These are phyloP conservation scores for Syngnathus scovelli DNA, from an alignment of 2,113 vertebrate genomes.

Conservation along the genomic window DNA sequence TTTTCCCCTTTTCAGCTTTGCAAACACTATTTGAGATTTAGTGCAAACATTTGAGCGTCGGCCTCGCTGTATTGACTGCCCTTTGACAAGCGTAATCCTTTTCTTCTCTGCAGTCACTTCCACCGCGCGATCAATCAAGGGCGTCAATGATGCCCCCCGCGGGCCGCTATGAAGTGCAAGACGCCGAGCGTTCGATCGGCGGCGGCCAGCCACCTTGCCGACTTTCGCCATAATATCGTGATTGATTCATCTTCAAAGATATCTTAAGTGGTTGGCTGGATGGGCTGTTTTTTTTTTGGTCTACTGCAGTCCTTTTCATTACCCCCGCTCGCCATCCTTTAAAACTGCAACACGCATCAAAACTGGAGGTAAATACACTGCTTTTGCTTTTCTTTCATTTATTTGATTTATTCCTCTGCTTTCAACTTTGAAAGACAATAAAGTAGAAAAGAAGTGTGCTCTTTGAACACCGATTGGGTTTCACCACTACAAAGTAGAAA, in stretches of 20 bases:
- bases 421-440: conserved; percentile 51
- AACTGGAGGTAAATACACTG: conserved; percentile 55
- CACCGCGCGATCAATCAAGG: conserved; percentile 86
- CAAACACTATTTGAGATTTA: conserved; percentile 78
- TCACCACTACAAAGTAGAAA: conserved; percentile 34
- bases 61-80: conserved; percentile 70
- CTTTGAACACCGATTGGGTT: conserved; percentile 27
- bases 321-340: conserved; percentile 58
- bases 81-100: conserved; percentile 84
- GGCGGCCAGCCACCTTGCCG: conserved; percentile 72
- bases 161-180: conserved; percentile 81
- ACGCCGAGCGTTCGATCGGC: conserved; percentile 78
- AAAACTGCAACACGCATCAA: conserved; percentile 62
- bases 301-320: conserved; percentile 64
- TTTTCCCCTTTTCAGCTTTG: conserved; percentile 73
- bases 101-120: conserved; percentile 83
- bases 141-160: conserved; percentile 76
- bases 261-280: conserved; percentile 70
- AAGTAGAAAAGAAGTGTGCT: conserved; percentile 13
- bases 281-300: conserved; percentile 64
- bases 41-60: conserved; percentile 81
- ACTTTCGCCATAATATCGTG: conserved; percentile 85
- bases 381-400: conserved; percentile 27
- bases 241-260: conserved; percentile 85
- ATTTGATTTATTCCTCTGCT: conserved; percentile 49